These are phyloP conservation scores for Tenthredo amoena DNA, from an alignment of 2,888 invertebrate genomes.

Conservation along the genomic window DNA sequence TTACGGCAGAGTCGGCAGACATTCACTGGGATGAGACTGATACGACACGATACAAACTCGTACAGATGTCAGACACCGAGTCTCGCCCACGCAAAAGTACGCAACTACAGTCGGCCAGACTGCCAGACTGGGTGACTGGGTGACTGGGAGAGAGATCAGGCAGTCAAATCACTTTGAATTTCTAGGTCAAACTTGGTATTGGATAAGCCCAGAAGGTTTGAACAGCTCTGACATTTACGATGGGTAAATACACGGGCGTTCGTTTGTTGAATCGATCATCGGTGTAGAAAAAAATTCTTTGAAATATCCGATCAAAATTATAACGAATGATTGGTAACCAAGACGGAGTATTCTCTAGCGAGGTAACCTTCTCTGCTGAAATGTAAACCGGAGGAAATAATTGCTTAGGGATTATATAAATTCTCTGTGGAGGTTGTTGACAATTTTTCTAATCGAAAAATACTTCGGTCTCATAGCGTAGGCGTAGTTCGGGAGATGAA, in stretches of 20 bases:
- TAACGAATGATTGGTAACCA: neutral
- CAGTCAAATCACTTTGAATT: constrained; percentile 12
- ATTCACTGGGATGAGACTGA: neutral
- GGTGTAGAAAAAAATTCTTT: neutral
- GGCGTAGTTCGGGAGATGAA: neutral
- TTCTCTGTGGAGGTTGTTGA: neutral
- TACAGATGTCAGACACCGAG: constrained; percentile 7
- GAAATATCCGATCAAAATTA: neutral
- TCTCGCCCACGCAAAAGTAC: constrained; percentile 30
- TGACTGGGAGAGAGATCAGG: constrained; percentile 32
- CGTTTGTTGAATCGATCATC: neutral
- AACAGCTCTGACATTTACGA: neutral
- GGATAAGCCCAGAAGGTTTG: neutral
- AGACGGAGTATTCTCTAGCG: neutral
- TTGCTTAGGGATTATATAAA: constrained; percentile 22
- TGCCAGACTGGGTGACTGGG: constrained; percentile 43
- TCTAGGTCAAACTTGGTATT: constrained; percentile 34
- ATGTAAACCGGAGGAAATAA: neutral
- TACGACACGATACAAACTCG: neutral
- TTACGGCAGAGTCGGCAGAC: neutral
- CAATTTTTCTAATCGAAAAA: constrained; percentile 9
- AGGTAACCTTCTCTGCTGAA: neutral
- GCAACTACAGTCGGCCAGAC: constrained; percentile 40
- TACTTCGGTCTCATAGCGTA: neutral
- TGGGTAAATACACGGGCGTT: neutral